phyloP scores from a whole-genome alignment of 2,797 vertebrate species.

The Enteromius unitaeniatus region DNA sequence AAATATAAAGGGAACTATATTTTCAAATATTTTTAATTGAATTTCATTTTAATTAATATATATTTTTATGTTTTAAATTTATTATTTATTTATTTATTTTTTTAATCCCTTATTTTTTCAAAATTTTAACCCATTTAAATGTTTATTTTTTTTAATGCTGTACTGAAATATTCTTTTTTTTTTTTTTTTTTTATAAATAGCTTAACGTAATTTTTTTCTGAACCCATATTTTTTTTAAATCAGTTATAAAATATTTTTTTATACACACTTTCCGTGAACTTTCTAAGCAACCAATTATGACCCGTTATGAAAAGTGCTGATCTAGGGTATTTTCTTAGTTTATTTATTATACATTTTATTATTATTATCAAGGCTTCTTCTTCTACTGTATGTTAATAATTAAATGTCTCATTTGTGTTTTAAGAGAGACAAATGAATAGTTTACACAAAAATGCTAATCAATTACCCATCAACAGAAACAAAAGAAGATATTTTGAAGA shows the following conservation, averaged over 20 bases:
- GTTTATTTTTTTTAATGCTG: not conserved
- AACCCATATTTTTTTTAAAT: not conserved
- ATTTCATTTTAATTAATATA: not conserved
- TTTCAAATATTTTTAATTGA: not conserved
- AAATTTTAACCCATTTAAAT: not conserved
- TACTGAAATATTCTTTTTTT: not conserved
- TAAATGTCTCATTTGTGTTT: conserved; percentile 2
- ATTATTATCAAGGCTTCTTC: not conserved
- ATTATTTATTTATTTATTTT: not conserved
- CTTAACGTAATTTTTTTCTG: not conserved
- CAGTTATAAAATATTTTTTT: too few relatives aligned
- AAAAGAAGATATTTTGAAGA: not conserved
- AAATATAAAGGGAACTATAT: not conserved
- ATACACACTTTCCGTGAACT: not conserved
- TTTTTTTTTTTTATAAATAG: not conserved
- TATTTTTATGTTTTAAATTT: not conserved
- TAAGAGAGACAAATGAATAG: not conserved
- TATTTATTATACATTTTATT: too few relatives aligned
- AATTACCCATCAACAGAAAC: not conserved
- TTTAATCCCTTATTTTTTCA: too few relatives aligned
- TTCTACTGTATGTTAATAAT: not conserved
- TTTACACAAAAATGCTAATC: not conserved
- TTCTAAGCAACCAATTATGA: not conserved
- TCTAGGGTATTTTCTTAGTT: not conserved
- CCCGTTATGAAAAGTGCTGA: not conserved